Percentiles rank a stretch among this genome's conserved stretches.
phyloP scores from a whole-genome alignment of 1,140 invertebrate species.

The Camponotus vicinus region DNA sequence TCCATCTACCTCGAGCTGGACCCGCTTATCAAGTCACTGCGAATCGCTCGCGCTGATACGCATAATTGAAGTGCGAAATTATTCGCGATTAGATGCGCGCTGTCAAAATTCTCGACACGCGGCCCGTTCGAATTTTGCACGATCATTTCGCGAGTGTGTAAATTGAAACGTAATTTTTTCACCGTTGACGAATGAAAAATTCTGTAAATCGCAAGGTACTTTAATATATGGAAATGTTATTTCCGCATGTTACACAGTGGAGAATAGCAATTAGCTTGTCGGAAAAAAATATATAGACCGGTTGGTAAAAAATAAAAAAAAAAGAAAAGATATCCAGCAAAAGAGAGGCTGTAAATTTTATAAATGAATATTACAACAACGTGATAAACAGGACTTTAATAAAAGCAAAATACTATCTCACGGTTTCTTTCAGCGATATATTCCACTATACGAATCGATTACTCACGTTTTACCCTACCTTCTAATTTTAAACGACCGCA shows the following conservation, averaged over 20 bases:
- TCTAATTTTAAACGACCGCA: slow-evolving; percentile 37
- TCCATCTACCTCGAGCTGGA: not conserved
- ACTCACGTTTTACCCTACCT: not conserved
- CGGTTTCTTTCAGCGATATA: not conserved
- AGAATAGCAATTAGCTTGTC: slow-evolving; percentile 46
- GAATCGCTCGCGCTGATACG: not conserved
- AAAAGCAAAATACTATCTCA: not conserved
- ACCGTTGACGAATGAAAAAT: slow-evolving; percentile 13
- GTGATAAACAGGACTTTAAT: slow-evolving; percentile 12
- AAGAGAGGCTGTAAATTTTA: not conserved
- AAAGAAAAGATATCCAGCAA: slow-evolving; percentile 10
- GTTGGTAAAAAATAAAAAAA: no score
- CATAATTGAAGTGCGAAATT: slow-evolving; percentile 27
- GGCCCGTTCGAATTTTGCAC: not conserved
- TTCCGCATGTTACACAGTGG: not conserved
- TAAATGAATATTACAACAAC: slow-evolving; percentile 11
- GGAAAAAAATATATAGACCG: not conserved
- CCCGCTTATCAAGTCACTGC: not conserved
- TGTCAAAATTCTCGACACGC: slow-evolving; percentile 29
- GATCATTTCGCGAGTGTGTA: slow-evolving; percentile 26
- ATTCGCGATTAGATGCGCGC: not conserved
- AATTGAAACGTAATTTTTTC: slow-evolving; percentile 15
- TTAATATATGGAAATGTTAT: slow-evolving; percentile 51
- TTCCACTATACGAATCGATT: slow-evolving; percentile 23
- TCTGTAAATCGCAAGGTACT: slow-evolving; percentile 27